Evolutionary conservation across 2,888 invertebrate genomes (phyloP), one percentile per base, ranked within the genome.

Genomic region (Thumatha senex): DNA sequence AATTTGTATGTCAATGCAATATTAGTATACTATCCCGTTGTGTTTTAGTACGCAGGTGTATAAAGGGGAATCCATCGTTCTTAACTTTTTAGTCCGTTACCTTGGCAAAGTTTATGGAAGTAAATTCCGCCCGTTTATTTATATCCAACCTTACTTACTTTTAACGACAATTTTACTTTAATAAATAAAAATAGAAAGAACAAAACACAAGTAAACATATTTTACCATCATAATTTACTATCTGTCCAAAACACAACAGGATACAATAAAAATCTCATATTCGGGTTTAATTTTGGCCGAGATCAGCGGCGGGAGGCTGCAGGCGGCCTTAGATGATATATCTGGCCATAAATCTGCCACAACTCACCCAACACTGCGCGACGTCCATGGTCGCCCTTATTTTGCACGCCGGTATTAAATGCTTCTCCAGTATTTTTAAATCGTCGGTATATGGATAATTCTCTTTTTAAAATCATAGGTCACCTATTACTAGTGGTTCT

Each of bases 321-420:
- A 60, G 64, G 70, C 64, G 74, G 73, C 73, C 77, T 68, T 70
- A 72, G 77, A 87, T 87, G 86, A 88, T 80, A 82, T 85, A 86
- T 86, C 74, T 76, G 68, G 72, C 70, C 77, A 83, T 88, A 87
- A 88, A 88, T 88, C 84, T 84, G 81, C 71, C 74, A 67, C 58
- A 67, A 67, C 72, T 76, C 77, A 70, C 62, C 75, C 68, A 71
- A 64, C 61, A 50, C 40, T 56, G 58, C 18, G 51, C 45, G 36
- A 48, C 45, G 52, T 53, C 48, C 62, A 58, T 46, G 39, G 39
- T 48, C 56, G 49, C 54, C 59, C 56, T 60, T 66, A 62, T 56
- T 68, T 66, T 59, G 60, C 60, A 63, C 53, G 54, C 56, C 43
- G 46, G 57, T 51, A 46, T 56, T 65, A 60, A 67, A 70, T 58